These are phyloP conservation scores for Craseonycteris thonglongyai DNA, from an alignment of 2,113 vertebrate species.

Conservation along the genomic window DNA sequence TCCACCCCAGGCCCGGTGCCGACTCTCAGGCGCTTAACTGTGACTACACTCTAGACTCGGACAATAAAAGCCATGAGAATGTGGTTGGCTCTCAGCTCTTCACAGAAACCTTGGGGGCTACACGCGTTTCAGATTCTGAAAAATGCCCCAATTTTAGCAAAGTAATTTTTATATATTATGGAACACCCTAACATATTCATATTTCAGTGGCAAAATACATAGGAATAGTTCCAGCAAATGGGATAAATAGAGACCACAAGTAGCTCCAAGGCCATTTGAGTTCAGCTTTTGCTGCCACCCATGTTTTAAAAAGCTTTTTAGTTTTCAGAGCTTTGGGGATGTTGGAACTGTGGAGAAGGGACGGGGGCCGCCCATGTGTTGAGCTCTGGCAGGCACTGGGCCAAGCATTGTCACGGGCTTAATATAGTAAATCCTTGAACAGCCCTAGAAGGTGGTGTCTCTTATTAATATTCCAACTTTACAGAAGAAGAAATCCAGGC, in stretches of 20 bases:
- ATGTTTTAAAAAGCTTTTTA: background rate
- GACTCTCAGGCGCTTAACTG: fast-evolving
- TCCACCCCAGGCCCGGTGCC: background rate
- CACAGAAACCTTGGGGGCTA: background rate
- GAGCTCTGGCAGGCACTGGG: background rate
- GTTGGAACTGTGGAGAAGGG: background rate
- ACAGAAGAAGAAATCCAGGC: background rate
- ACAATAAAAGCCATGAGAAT: background rate
- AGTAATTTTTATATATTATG: background rate
- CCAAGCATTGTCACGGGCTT: background rate
- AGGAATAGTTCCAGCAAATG: background rate
- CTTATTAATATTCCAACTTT: background rate
- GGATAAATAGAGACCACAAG: background rate
- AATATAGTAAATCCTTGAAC: background rate
- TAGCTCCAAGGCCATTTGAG: background rate
- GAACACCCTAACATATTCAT: background rate
- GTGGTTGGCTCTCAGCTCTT: fast-evolving
- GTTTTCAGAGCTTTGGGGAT: background rate
- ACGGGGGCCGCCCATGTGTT: background rate
- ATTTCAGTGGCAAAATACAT: background rate
- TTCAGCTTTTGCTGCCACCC: constrained; percentile 4
- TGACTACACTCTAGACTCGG: too few relatives aligned
- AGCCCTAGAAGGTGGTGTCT: background rate
- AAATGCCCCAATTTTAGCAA: too few relatives aligned
- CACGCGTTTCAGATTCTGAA: background rate